Evolutionary conservation across 2,113 vertebrate genomes (phyloP).

Genomic region (Dasyprocta punctata): DNA sequence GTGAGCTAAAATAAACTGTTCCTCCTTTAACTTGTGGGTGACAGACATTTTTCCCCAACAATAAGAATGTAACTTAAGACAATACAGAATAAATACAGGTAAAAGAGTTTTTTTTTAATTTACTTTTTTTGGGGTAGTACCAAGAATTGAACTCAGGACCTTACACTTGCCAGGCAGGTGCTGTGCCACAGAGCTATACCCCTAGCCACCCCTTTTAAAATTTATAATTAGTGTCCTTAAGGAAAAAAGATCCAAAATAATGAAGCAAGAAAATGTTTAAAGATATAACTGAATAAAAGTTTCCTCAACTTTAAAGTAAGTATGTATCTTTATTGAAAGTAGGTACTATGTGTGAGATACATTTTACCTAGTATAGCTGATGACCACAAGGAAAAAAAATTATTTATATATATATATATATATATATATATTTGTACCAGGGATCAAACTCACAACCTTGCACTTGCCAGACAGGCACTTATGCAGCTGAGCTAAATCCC

Average conservation of each 20-base stretch:
- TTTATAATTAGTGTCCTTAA: not conserved
- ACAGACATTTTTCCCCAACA: not conserved
- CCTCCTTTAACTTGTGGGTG: not conserved
- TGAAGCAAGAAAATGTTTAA: slow-evolving; percentile 7
- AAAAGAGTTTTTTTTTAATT: not conserved
- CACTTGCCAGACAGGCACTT: too few species aligned
- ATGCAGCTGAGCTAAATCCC: too few species aligned
- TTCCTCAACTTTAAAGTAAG: not conserved
- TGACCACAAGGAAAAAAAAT: not conserved
- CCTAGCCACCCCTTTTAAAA: not conserved
- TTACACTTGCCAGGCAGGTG: too few species aligned
- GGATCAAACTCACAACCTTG: too few species aligned
- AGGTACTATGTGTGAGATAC: not conserved
- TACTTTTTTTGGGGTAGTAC: not conserved
- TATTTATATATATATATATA: too few species aligned
- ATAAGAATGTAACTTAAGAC: not conserved
- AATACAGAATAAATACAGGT: not conserved
- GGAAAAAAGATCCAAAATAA: slow-evolving; percentile 17
- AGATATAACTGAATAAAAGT: not conserved
- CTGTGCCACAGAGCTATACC: too few species aligned
- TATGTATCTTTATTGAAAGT: not conserved
- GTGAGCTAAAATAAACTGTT: not conserved
- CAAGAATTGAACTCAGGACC: too few species aligned
- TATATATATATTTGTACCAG: too few species aligned
- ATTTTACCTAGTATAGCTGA: not conserved